Evolutionary conservation across 2,888 invertebrate species (phyloP).

Genomic region (Venusia cambrica): DNA sequence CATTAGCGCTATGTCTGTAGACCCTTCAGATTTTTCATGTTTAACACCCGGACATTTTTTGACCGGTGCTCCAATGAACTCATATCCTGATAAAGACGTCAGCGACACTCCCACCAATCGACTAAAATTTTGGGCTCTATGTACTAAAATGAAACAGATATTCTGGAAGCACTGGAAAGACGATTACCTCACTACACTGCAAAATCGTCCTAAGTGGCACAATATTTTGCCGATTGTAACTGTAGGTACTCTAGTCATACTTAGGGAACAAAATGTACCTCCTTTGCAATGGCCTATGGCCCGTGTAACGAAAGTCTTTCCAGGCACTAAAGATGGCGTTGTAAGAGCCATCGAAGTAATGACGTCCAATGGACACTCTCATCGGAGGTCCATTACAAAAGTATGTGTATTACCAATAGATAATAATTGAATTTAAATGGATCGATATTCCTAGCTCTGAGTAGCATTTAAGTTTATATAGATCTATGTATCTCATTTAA

Average conservation of each 20-base stretch:
- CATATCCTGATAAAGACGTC: conserved; percentile 10
- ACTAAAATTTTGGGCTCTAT: conserved; percentile 13
- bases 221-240: conserved; percentile 9
- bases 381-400: no score
- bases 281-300: conserved; percentile 19
- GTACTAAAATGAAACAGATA: conserved; percentile 12
- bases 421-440: no score
- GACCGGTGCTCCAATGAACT: conserved; percentile 10
- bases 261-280: conserved; percentile 5
- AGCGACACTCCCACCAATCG: conserved; percentile 2
- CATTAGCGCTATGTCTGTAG: conserved; percentile 1
- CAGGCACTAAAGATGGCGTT: conserved; percentile 10
- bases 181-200: conserved; percentile 10
- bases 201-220: conserved; percentile 17
- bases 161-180: conserved; percentile 11
- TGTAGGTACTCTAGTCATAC: conserved; percentile 8
- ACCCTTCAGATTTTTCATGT: conserved; percentile 2
- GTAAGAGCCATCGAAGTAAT: no score
- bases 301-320: conserved; percentile 12
- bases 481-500: no score
- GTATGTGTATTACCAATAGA: no score
- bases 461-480: no score
- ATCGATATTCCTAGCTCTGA: no score
- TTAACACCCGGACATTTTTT: conserved; percentile 13
- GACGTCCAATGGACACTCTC: no score